phyloP scores from a whole-genome alignment of 1,140 invertebrate genomes.

The Drosophila kohkoa region DNA sequence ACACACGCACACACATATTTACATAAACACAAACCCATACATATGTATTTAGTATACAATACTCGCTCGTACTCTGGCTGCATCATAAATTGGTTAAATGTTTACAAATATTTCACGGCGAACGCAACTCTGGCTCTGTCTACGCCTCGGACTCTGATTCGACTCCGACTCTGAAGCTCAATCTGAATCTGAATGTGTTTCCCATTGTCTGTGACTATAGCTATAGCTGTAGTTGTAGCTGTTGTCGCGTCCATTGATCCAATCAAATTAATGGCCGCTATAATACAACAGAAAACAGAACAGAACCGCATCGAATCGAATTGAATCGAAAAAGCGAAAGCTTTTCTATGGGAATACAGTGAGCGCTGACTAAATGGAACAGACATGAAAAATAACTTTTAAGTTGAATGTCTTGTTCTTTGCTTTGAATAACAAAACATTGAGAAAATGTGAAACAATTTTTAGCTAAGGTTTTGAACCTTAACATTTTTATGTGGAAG shows the following conservation, averaged over 20 bases:
- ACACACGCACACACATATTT: constrained; percentile 14
- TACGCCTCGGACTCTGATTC: neutral
- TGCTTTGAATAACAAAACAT: no score
- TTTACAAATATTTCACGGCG: constrained; percentile 78
- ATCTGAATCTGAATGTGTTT: constrained; percentile 9
- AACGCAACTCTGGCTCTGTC: no score
- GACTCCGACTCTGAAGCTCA: constrained; percentile 40
- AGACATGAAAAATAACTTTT: neutral
- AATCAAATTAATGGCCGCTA: constrained; percentile 78
- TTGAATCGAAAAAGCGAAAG: constrained; percentile 44
- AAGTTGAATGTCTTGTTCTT: no score
- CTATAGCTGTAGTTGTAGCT: constrained; percentile 45
- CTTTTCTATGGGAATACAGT: constrained; percentile 68
- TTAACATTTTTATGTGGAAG: no score
- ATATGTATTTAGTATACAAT: constrained; percentile 51
- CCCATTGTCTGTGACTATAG: constrained; percentile 24
- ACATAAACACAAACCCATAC: constrained; percentile 20
- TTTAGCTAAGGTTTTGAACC: no score
- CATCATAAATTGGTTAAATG: constrained; percentile 79
- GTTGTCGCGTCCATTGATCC: constrained; percentile 76
- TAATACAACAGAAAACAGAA: constrained; percentile 61
- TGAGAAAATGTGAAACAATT: no score
- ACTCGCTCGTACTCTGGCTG: constrained; percentile 58
- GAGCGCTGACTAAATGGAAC: constrained; percentile 7
- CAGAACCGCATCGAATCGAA: constrained; percentile 25